Base-by-base conservation (phyloP, 2,797 vertebrate genomes). In the Malurus leucopterus region DNA sequence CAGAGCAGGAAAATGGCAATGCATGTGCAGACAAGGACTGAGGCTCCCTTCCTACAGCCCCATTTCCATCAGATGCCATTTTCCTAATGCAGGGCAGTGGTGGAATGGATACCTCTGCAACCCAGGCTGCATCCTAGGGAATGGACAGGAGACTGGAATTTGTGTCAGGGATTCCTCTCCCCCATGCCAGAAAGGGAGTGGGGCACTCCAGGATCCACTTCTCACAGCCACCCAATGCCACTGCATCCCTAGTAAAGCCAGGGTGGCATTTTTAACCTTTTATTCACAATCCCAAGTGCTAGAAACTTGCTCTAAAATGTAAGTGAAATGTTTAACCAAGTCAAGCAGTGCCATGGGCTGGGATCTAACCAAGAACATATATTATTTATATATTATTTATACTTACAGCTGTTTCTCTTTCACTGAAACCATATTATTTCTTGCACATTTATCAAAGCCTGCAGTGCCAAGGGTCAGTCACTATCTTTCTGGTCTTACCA, bases 171-270 rank as follows among this genome's bases (percentile, higher is more conserved):
- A 44, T 30, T 58, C 26, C 30, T 46, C 27, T 77, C 24, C 38
- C 83, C 54, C 20, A 23, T 3, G 6, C 15, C 27, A 78, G 58
- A 69, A 75, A 62, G 14, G 24, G 41, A 69, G 3, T 4, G 15
- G 11, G 65, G 26, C 62, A 72, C 0, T 53, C 38, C 62, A 47
- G n/a, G 32, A 46, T 34, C 23, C 27, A 18, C 11, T 75, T n/a
- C 63, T 55, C 32, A 13, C 13, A 58, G 32, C n/a, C 26, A 76
- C n/a, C 5, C 34, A 41, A 20, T 46, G 79, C 26, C 30, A 27
- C 43, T n/a, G 34, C 0, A 0, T 0, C 23, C 47, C 36, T n/a
- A 16, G 29, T 24, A 51, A 78, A 69, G 53, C 34, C 13, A 32
- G 3, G 8, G 40, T 19, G 26, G 40, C 43, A 49, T 84, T 90